A percentile compares a stretch with the other conserved stretches of the same genome.
Evolutionary conservation across 2,888 invertebrate genomes (phyloP).

Genomic region (Macaria notata): DNA sequence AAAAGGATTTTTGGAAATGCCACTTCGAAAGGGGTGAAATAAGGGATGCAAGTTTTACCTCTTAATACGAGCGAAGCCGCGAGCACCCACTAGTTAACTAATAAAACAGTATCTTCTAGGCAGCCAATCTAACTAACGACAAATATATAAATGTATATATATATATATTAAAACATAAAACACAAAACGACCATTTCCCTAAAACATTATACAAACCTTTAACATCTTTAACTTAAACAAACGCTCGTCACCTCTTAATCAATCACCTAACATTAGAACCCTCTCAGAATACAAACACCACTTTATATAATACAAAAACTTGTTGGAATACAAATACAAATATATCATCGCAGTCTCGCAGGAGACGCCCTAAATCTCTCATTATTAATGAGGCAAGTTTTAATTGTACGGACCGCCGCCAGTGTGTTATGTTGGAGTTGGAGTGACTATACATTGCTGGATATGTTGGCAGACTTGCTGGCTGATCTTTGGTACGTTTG

Average conservation of each 20-base stretch:
- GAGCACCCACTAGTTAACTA: too few relatives aligned
- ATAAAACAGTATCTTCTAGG: too few relatives aligned
- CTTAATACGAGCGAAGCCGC: too few relatives aligned
- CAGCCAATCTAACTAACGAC: too few relatives aligned
- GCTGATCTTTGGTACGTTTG: too few relatives aligned
- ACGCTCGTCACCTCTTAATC: slow-evolving; percentile 6
- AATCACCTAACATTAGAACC: slow-evolving; percentile 18
- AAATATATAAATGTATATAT: too few relatives aligned
- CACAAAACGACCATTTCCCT: too few relatives aligned
- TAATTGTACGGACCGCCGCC: slow-evolving; percentile 54
- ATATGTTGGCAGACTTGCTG: slow-evolving; percentile 2
- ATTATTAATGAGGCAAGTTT: slow-evolving; percentile 71
- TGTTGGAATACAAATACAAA: slow-evolving; percentile 36
- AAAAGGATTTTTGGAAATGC: too few relatives aligned
- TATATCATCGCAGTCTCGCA: slow-evolving; percentile 37
- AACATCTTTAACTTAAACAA: background rate
- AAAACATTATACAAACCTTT: too few relatives aligned
- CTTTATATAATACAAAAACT: slow-evolving; percentile 40
- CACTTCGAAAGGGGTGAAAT: too few relatives aligned
- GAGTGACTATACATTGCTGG: background rate
- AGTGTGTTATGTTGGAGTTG: slow-evolving; percentile 36
- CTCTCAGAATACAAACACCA: slow-evolving; percentile 21
- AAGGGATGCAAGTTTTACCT: too few relatives aligned
- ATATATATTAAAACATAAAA: too few relatives aligned
- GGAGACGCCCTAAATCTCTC: slow-evolving; percentile 57